These are phyloP conservation scores for Chelonus insularis DNA, from an alignment of 1,140 invertebrate species.

Conservation along the genomic window DNA sequence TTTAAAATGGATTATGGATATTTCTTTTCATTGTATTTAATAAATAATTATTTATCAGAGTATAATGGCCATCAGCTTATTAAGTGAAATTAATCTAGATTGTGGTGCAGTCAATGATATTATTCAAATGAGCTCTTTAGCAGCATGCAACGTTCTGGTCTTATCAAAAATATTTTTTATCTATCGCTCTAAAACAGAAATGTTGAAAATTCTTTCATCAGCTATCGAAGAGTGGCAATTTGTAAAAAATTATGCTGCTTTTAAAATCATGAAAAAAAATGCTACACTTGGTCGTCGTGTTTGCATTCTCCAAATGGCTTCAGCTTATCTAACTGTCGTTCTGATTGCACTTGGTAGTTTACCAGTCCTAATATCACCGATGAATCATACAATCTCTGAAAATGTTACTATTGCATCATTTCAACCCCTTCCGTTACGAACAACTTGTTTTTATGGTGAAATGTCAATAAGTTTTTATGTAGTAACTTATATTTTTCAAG, in stretches of 20 bases:
- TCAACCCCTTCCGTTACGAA: slow-evolving; percentile 27
- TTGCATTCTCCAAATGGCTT: slow-evolving; percentile 30
- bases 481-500: slow-evolving; percentile 27
- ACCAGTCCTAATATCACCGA: slow-evolving; percentile 19
- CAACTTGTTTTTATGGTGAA: slow-evolving; percentile 26
- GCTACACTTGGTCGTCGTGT: slow-evolving; percentile 21
- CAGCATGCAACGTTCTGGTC: slow-evolving; percentile 6
- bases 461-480: slow-evolving; percentile 18
- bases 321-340: slow-evolving; percentile 21
- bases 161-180: slow-evolving; percentile 18
- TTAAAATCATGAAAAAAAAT: slow-evolving; percentile 20
- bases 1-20: not conserved
- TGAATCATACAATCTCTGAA: not conserved
- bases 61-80: slow-evolving; percentile 18
- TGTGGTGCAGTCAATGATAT: slow-evolving; percentile 18
- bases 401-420: not conserved
- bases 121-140: slow-evolving; percentile 17
- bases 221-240: slow-evolving; percentile 18
- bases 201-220: slow-evolving; percentile 13
- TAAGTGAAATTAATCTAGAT: slow-evolving; percentile 10
- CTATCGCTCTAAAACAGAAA: not conserved
- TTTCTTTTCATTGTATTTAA: not conserved
- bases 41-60: slow-evolving; percentile 9
- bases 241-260: not conserved
- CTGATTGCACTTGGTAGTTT: slow-evolving; percentile 24